Conservation (phyloP, 2,113 vertebrate genomes). For the Chionis minor region DNA sequence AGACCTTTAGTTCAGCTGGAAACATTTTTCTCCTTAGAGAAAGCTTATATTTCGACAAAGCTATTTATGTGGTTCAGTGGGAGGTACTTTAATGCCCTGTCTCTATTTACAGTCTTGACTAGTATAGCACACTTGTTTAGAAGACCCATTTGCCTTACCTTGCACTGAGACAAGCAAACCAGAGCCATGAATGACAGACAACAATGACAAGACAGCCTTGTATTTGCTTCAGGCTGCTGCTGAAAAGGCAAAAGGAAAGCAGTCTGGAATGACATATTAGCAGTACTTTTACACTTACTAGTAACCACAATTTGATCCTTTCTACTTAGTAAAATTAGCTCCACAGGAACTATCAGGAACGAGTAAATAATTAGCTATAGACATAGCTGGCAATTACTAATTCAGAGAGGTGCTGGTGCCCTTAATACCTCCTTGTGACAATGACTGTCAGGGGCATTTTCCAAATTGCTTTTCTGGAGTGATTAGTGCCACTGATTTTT, state of each 20-base stretch:
- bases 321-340: background rate
- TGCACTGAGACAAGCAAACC: background rate
- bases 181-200: background rate
- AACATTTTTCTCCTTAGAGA: constrained; percentile 9
- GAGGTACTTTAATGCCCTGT: background rate
- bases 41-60: background rate
- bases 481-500: background rate
- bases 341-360: background rate
- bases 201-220: background rate
- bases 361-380: background rate
- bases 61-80: constrained; percentile 28
- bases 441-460: background rate
- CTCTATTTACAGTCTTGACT: constrained; percentile 11
- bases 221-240: background rate
- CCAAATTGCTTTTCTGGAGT: background rate
- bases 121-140: background rate
- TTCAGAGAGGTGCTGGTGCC: background rate
- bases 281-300: background rate
- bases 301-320: background rate
- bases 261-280: background rate
- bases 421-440: background rate
- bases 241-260: background rate
- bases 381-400: background rate
- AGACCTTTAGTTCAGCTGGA: background rate
- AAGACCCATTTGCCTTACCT: background rate